Conservation (phyloP, 2,113 vertebrate genomes). For the Piliocolobus tephrosceles region DNA sequence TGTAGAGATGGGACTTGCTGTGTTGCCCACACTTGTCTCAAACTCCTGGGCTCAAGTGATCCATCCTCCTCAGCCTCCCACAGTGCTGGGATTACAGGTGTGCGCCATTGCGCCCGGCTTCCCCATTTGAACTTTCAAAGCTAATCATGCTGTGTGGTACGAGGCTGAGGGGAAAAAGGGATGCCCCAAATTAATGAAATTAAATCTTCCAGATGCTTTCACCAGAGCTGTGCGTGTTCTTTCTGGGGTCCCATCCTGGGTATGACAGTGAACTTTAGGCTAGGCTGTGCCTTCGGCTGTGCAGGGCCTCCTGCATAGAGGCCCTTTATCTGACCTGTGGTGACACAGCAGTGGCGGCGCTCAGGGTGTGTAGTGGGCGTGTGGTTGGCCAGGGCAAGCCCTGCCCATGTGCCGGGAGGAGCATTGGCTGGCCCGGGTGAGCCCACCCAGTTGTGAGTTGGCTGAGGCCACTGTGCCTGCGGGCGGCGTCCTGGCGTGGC, state of each 20-base stretch:
- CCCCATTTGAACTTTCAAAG: neutral
- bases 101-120: too few species aligned
- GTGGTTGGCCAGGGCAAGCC: neutral
- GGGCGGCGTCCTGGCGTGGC: accelerated
- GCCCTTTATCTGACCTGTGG: neutral
- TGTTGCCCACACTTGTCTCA: too few species aligned
- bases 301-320: neutral
- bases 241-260: neutral
- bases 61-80: too few species aligned
- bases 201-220: neutral
- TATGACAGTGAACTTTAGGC: neutral
- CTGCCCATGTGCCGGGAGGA: neutral
- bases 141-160: neutral
- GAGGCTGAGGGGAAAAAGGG: neutral
- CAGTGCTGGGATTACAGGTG: too few species aligned
- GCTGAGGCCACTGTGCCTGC: neutral
- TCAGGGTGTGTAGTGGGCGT: neutral
- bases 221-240: neutral
- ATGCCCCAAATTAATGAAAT: neutral
- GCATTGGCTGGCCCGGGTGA: neutral
- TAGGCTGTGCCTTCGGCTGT: neutral
- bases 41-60: too few species aligned
- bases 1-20: too few species aligned
- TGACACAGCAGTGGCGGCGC: neutral
- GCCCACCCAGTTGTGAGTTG: neutral